Conservation (phyloP, 1,140 invertebrate genomes). For the Drosophila lini region DNA sequence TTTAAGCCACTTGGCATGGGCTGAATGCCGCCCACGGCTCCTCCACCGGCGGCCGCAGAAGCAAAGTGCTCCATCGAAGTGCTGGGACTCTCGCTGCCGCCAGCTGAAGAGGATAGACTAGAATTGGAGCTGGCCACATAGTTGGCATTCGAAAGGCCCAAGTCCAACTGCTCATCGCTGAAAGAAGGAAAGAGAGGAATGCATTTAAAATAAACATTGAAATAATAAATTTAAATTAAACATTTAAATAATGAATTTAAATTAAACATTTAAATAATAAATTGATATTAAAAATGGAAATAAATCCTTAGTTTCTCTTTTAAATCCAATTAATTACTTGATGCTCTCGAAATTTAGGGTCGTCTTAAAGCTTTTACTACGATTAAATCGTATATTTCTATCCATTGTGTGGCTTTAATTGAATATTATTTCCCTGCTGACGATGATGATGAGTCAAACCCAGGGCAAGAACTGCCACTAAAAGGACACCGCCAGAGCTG, state of each 20-base stretch:
- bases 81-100: conserved; percentile 86
- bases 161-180: conserved; percentile 80
- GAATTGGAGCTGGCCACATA: conserved; percentile 82
- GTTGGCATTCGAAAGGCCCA: conserved; percentile 78
- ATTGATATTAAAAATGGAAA: conserved; percentile 9
- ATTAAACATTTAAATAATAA: neutral
- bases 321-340: conserved; percentile 52
- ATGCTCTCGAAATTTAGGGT: conserved; percentile 61
- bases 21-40: conserved; percentile 35
- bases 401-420: conserved; percentile 53
- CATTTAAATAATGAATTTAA: too few relatives aligned
- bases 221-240: too few relatives aligned
- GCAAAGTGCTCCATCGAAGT: conserved; percentile 86
- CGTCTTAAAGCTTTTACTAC: conserved; percentile 80
- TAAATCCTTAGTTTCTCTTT: neutral
- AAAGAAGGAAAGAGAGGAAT: neutral
- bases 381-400: conserved; percentile 71
- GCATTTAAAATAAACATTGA: conserved; percentile 14
- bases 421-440: conserved; percentile 6
- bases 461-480: conserved; percentile 43
- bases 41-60: conserved; percentile 75
- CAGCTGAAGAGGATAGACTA: conserved; percentile 85
- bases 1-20: conserved; percentile 40
- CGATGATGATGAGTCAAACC: conserved; percentile 37
- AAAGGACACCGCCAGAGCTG: conserved; percentile 27